Base-by-base conservation (phyloP, 2,888 invertebrate genomes). In the Tortricodes alternella region DNA sequence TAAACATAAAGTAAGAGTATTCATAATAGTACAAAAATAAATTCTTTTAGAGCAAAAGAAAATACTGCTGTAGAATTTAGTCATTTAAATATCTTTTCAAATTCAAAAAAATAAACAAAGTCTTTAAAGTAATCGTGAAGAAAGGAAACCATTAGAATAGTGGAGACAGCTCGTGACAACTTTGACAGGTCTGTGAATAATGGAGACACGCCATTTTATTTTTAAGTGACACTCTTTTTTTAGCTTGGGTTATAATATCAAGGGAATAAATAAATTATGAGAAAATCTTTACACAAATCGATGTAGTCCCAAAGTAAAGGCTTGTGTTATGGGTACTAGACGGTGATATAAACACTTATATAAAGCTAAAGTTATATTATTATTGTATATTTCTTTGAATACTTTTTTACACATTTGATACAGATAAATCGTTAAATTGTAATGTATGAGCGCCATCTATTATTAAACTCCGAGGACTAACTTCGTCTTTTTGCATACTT, bases 401-500 rank as follows among this genome's bases (percentile, higher is more conserved):
- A n/a, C n/a, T n/a, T n/a, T n/a, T n/a, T n/a, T n/a, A n/a, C n/a
- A n/a, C n/a, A n/a, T n/a, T n/a, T 21, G 11, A 11, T n/a, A 29
- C 4, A 24, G 2, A 7, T 24, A 2, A 24, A 27, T n/a, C n/a
- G 4, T n/a, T 27, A 27, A 29, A 29, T n/a, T 1, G 27, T n/a
- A 9, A 27, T n/a, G 29, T 11, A 29, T 6, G 16, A 18, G 18
- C 34, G 34, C 34, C 27, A 32, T 44, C 29, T 46, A 50, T 44
- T 32, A 35, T 37, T 56, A 49, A 19, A 27, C 21, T 0, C n/a
- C 13, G 21, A 37, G 39, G 11, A 29, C 16, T 27, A 9, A 39
- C 16, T 29, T 18, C 3, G 32, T 53, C 60, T 51, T 60, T 58
- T 60, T 60, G 58, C 58, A 43, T 58, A 21, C 37, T 46, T 51